A percentile compares a stretch with the other conserved stretches of the same genome.
phyloP scores from a whole-genome alignment of 2,888 invertebrate genomes.

The Geophilus truncorum region DNA sequence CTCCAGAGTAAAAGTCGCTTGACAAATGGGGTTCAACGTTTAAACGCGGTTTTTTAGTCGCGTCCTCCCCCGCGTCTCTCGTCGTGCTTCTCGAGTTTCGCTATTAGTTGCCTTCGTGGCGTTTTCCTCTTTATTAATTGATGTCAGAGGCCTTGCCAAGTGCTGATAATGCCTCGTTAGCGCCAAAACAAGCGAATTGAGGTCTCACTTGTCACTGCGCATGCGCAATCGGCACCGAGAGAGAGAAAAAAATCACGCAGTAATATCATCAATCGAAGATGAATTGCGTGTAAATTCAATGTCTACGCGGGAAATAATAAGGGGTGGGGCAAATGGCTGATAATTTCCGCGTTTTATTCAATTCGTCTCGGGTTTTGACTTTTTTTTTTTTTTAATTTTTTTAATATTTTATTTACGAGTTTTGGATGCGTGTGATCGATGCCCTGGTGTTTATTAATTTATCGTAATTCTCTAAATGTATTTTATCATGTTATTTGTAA shows the following conservation, averaged over 20 bases:
- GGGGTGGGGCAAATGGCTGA: too few species aligned
- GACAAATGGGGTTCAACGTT: neutral
- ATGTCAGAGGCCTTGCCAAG: constrained; percentile 16
- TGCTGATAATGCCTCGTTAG: constrained; percentile 16
- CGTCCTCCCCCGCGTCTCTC: neutral
- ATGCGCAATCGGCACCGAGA: neutral
- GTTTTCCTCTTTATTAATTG: constrained; percentile 20
- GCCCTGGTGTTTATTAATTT: neutral
- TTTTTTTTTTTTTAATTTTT: too few species aligned
- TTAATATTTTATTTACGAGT: neutral
- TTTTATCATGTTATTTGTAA: neutral
- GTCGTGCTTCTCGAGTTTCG: constrained; percentile 4
- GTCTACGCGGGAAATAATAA: too few species aligned
- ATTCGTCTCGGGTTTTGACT: too few species aligned
- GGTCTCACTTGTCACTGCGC: neutral
- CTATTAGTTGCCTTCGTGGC: constrained; percentile 6
- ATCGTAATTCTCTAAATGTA: neutral
- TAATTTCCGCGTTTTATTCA: too few species aligned
- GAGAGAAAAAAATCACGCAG: neutral
- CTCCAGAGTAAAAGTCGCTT: neutral
- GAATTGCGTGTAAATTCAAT: too few species aligned
- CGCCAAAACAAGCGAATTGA: constrained; percentile 1
- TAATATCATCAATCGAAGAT: too few species aligned
- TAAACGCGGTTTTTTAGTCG: neutral
- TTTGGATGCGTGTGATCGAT: neutral